Percentiles rank a stretch among this genome's conserved stretches.
These are phyloP conservation scores for Paguma larvata DNA, from an alignment of 2,797 vertebrate species.

Conservation along the genomic window DNA sequence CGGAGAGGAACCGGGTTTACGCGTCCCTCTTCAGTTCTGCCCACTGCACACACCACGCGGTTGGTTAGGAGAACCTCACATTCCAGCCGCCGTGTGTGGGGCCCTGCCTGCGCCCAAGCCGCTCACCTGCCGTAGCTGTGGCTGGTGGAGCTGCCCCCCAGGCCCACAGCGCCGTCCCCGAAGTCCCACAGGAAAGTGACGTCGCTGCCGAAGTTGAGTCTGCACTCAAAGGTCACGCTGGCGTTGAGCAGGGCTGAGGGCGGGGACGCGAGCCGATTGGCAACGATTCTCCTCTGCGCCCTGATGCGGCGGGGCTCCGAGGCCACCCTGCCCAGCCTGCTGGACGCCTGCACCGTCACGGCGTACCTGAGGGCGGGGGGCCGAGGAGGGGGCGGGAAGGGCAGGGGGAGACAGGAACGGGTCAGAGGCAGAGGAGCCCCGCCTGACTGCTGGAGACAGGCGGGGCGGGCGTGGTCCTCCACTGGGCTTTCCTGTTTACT, in stretches of 20 bases:
- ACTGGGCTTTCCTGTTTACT: background rate
- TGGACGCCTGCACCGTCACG: conserved; percentile 85
- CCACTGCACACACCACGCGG: no score
- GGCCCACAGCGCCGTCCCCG: conserved; percentile 88
- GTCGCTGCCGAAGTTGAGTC: conserved; percentile 89
- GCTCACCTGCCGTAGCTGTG: conserved; percentile 90
- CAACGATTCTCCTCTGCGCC: conserved; percentile 88
- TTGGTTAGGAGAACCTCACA: background rate
- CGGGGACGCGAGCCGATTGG: conserved; percentile 88
- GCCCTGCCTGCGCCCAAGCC: background rate
- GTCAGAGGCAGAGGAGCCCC: no score
- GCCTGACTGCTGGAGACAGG: background rate
- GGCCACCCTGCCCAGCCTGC: conserved; percentile 72
- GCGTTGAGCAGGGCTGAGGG: conserved; percentile 88
- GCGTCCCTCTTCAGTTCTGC: background rate
- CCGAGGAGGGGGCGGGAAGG: background rate
- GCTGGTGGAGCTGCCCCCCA: conserved; percentile 83
- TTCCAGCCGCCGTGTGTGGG: rapidly evolving
- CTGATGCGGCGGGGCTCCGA: conserved; percentile 86
- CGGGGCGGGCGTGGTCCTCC: background rate
- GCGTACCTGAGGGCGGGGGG: conserved; percentile 86
- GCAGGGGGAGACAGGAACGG: background rate
- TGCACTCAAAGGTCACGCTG: conserved; percentile 87
- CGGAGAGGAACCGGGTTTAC: rapidly evolving
- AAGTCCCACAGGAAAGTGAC: conserved; percentile 91